Base-by-base conservation (phyloP, 2,113 vertebrate genomes). In the Lampris megalopsis region DNA sequence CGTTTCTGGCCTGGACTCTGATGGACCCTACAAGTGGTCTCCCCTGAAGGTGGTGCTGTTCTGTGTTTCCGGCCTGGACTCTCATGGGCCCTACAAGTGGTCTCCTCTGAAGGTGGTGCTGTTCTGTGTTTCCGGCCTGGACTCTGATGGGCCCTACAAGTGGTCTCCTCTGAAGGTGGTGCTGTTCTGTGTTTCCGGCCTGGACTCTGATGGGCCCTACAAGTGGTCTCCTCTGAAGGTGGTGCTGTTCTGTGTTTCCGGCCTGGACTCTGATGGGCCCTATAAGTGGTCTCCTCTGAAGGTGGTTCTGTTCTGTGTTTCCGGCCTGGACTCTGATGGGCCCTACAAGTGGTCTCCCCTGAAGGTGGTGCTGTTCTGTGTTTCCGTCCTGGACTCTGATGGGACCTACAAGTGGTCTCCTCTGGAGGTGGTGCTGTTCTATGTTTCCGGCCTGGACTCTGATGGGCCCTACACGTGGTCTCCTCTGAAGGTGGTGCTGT, bases 401-500 rank as follows among this genome's bases (percentile, higher is more conserved):
- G 67, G 24, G 24, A 91, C 75, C 86, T 80, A 83, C 54, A 43
- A 57, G 61, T 84, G 68, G 67, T 76, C 71, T 68, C 73, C 67
- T 67, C 68, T 59, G 10, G 7, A 75, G 36, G 60, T 79, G 60
- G 81, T 5, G 43, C 83, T 83, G 70, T 62, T 70, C 87, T 41
- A 57, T 77, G 87, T 87, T 83, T 68, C 63, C 38, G 13, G 24
- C 80, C 79, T 77, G 68, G 77, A 85, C 24, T 24, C 24, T 24
- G 73, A 69, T 89, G 68, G 86, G 82, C 88, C 75, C 86, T 80
- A 83, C 54, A 43, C 54, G 61, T 84, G 68, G 67, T 76, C 71
- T 68, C 73, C 67, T 65, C 68, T 56, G 10, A 9, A 75, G 36
- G 60, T 79, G 60, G 81, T 6, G 43, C 83, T 83, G 70, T 62